Evolutionary conservation across 2,113 vertebrate species (phyloP), one percentile per base, ranked within the genome.

Genomic region (Coracopsis vasa): DNA sequence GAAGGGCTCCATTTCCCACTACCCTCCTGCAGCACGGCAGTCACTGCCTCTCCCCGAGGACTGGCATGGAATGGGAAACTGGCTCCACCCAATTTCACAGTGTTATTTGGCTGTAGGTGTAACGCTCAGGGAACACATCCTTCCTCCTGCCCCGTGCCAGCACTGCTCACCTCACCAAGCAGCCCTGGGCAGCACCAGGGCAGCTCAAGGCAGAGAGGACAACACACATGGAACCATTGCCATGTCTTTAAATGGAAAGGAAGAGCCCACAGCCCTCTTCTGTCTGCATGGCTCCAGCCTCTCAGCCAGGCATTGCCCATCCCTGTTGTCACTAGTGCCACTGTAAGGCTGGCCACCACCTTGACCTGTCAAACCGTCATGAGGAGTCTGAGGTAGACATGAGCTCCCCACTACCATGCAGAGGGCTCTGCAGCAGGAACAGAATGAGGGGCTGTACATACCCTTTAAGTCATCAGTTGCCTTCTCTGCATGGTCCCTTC

Each of bases 271-370:
- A 69, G 25, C 19, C 69, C 18, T 37, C 35, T 69, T 42, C 27
- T 14, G 12, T 23, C 44, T 64, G 70, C 25, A 13, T 15, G 62
- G 13, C 33, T 62, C 27, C 62, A 33, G 47, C 37, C 27, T 31
- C n/a, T 42, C 1, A 1, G 8, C 6, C 72, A 60, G 17, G 24
- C 24, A 1, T 39, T 0, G 1, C 4, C 44, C 9, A 4, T 4
- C 44, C 42, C 45, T 31, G 6, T 1, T 0, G 3, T 47, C 62
- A 24, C 35, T 1, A 12, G 28, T 11, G 17, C 23, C 53, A 5
- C 19, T 0, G 0, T 0, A 4, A 50, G 50, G 11, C 60, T 35
- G 74, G 81, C 39, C 11, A 8, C 41, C 41, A 51, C 15, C n/a
- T 47, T n/a, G 35, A 33, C 29, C 17, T 2, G 0, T 13, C 15